Percentiles rank a stretch among this genome's conserved stretches.
phyloP scores from a whole-genome alignment of 2,113 vertebrate genomes.

The Alosa alosa region DNA sequence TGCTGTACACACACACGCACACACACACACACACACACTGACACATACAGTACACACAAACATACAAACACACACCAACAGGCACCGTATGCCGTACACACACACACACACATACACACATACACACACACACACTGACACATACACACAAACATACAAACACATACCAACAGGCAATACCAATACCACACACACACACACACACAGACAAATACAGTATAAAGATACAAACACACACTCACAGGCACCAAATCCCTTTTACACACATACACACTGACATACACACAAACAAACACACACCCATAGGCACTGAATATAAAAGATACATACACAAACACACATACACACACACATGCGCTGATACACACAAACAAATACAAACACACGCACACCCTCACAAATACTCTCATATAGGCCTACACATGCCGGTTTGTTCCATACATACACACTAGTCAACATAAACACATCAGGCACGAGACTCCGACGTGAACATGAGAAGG shows the following conservation, averaged over 20 bases:
- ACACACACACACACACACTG: background rate
- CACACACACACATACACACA: background rate
- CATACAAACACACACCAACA: background rate
- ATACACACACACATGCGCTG: background rate
- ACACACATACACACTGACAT: background rate
- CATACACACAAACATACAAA: background rate
- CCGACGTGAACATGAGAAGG: background rate
- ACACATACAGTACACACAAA: background rate
- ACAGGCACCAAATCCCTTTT: background rate
- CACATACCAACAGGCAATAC: background rate
- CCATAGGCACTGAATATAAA: background rate
- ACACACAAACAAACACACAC: constrained; percentile 6
- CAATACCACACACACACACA: background rate
- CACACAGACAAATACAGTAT: background rate
- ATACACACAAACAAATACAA: background rate
- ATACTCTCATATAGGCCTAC: background rate
- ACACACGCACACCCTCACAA: background rate
- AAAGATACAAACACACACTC: constrained; percentile 7
- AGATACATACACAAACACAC: background rate
- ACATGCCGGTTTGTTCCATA: background rate
- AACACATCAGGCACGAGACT: background rate
- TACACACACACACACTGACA: background rate
- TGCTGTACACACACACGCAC: background rate
- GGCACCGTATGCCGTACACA: background rate
- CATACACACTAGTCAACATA: background rate